phyloP scores from a whole-genome alignment of 2,113 vertebrate genomes.

The Ginglymostoma cirratum region DNA sequence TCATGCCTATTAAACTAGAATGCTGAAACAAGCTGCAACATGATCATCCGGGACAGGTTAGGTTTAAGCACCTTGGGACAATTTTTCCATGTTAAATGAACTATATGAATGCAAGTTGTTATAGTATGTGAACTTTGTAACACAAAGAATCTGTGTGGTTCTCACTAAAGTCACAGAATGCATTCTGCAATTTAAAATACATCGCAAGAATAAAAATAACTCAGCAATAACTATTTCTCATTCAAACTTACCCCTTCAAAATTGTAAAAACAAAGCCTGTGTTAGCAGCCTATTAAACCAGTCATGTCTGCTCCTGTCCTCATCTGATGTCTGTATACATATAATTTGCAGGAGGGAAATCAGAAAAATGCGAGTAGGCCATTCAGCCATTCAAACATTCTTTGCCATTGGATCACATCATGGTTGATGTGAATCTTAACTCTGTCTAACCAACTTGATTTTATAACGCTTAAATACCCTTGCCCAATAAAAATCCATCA shows the following conservation, averaged over 20 bases:
- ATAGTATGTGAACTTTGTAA: not conserved
- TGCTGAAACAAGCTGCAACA: slow-evolving; percentile 60
- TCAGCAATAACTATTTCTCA: not conserved
- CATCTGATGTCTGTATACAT: not conserved
- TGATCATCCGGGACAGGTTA: slow-evolving; percentile 48
- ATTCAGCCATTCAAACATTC: not conserved
- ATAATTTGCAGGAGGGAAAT: not conserved
- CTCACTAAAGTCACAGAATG: not conserved
- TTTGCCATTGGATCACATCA: not conserved
- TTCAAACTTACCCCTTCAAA: not conserved
- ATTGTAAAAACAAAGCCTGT: not conserved
- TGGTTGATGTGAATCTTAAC: not conserved
- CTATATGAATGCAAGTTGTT: slow-evolving; percentile 14
- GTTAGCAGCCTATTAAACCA: not conserved
- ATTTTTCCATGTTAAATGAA: not conserved
- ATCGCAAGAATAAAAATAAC: not conserved
- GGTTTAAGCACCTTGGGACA: not conserved
- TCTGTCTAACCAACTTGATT: not conserved
- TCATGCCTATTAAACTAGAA: slow-evolving; percentile 61
- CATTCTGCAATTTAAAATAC: not conserved
- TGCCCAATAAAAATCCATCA: not conserved
- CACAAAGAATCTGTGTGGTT: not conserved
- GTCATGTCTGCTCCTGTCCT: not conserved
- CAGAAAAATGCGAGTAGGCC: too few relatives aligned
- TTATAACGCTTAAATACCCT: not conserved